These are phyloP conservation scores for Anguilla japonica DNA, from an alignment of 2,113 vertebrate genomes.

Conservation along the genomic window DNA sequence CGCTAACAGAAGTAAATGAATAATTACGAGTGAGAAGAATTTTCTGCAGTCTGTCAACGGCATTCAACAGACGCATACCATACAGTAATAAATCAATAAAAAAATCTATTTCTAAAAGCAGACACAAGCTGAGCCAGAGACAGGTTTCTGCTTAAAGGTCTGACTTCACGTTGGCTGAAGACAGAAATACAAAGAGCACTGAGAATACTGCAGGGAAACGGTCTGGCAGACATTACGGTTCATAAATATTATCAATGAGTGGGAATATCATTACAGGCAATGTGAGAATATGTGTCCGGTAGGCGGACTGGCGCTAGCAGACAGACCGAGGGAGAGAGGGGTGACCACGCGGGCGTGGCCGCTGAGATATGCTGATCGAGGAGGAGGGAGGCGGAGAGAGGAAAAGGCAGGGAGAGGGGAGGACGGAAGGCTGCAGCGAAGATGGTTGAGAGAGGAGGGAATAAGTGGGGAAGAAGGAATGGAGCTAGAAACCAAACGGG, in stretches of 20 bases:
- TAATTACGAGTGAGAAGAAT: background rate
- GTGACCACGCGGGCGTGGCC: conserved; percentile 40
- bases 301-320: conserved; percentile 55
- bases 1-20: background rate
- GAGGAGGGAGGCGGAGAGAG: conserved; percentile 53
- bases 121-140: conserved; percentile 20
- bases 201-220: conserved; percentile 24
- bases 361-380: conserved; percentile 30
- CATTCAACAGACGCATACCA: conserved; percentile 11
- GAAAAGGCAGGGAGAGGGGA: conserved; percentile 49
- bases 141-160: conserved; percentile 2
- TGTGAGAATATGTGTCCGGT: conserved; percentile 52
- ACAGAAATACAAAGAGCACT: conserved; percentile 18
- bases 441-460: conserved; percentile 31
- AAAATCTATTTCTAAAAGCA: conserved; percentile 25
- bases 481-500: conserved; percentile 48
- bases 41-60: background rate
- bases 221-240: conserved; percentile 43
- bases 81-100: conserved; percentile 24
- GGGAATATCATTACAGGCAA: conserved; percentile 32
- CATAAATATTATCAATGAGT: conserved; percentile 49
- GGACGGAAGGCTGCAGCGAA: conserved; percentile 22
- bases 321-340: conserved; percentile 27
- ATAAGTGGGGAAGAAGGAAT: conserved; percentile 49
- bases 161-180: conserved; percentile 2